Conservation (phyloP, 2,113 vertebrate genomes). For the Sprattus sprattus region DNA sequence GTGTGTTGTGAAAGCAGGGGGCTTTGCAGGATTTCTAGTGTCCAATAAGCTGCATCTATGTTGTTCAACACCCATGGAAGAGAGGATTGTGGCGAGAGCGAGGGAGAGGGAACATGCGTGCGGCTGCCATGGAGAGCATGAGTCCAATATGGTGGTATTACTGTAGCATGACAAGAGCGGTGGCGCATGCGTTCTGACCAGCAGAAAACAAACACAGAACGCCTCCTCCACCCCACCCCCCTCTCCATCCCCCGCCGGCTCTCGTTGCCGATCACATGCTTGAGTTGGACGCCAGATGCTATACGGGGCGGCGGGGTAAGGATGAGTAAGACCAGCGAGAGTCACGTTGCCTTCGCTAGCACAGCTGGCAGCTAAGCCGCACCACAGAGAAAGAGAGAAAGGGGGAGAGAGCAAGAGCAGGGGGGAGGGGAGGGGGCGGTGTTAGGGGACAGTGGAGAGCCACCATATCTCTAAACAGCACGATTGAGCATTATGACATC, state of each 20-base stretch:
- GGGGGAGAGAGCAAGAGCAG: neutral
- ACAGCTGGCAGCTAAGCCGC: constrained; percentile 1
- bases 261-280: neutral
- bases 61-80: neutral
- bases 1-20: neutral
- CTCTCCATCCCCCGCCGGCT: neutral
- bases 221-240: neutral
- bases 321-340: neutral
- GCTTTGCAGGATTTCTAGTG: neutral
- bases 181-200: neutral
- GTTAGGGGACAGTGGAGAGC: neutral
- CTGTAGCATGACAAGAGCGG: neutral
- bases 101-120: neutral
- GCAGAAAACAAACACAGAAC: neutral
- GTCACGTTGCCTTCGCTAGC: constrained; percentile 9
- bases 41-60: neutral
- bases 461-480: neutral
- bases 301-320: neutral
- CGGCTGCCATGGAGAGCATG: neutral
- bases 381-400: neutral
- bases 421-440: too few relatives aligned
- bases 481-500: neutral
- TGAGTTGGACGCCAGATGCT: neutral
- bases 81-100: neutral
- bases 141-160: neutral